These are phyloP conservation scores for Chaetodon auriga DNA, from an alignment of 2,113 vertebrate genomes.

Conservation along the genomic window DNA sequence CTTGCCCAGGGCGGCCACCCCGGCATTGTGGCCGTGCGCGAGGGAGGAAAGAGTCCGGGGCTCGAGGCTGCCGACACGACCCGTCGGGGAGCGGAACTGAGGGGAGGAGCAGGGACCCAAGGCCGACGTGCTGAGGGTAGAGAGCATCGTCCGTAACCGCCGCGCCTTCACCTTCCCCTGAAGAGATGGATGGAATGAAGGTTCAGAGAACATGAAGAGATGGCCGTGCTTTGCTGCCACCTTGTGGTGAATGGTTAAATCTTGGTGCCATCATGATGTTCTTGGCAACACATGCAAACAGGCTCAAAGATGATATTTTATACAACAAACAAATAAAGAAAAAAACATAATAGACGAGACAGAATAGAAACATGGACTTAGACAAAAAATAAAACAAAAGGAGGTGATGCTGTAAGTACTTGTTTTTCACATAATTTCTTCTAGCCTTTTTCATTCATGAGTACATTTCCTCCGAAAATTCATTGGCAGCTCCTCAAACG, in stretches of 20 bases:
- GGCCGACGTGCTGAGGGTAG: constrained; percentile 83
- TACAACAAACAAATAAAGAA: no score
- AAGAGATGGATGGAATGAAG: not conserved
- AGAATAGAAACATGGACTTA: no score
- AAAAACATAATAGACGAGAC: no score
- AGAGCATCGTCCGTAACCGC: constrained; percentile 89
- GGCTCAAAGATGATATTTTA: no score
- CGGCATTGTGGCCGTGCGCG: constrained; percentile 84
- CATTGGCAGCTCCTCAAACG: no score
- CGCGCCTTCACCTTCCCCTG: constrained; percentile 92
- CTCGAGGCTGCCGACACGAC: constrained; percentile 85
- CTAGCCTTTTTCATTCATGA: no score
- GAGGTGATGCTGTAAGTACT: no score
- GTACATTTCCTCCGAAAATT: no score
- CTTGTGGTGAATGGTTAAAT: constrained; percentile 49
- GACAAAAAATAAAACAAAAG: no score
- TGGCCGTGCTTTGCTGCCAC: constrained; percentile 59
- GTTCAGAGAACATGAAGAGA: not conserved
- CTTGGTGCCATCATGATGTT: no score
- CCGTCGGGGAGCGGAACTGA: constrained; percentile 84
- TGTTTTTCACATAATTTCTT: no score
- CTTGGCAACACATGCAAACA: no score
- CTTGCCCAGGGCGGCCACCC: constrained; percentile 89
- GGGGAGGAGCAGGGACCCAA: constrained; percentile 88
- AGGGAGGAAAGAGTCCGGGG: constrained; percentile 80